Percentiles rank a stretch among this genome's conserved stretches.
phyloP scores from a whole-genome alignment of 2,113 vertebrate species.

The Ascaphus truei region DNA sequence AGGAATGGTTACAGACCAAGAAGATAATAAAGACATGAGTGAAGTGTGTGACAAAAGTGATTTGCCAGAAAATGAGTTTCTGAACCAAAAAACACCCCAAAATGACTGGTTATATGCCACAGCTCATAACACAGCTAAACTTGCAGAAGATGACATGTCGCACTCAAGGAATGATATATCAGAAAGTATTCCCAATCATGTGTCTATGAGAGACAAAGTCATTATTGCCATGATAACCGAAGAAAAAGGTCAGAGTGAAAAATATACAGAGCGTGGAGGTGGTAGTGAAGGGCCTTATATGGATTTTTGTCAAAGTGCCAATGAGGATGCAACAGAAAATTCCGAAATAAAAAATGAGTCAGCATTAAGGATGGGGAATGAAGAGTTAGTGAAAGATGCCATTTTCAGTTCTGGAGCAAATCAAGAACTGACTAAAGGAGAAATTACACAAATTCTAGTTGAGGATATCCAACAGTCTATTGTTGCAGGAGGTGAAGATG shows the following conservation, averaged over 20 bases:
- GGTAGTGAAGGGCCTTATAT: conserved; percentile 67
- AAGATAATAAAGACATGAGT: conserved; percentile 34
- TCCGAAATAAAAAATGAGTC: conserved; percentile 64
- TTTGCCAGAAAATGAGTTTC: conserved; percentile 49
- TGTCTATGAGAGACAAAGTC: conserved; percentile 65
- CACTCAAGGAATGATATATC: conserved; percentile 72
- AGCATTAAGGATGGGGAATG: conserved; percentile 40
- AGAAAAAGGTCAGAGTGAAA: conserved; percentile 71
- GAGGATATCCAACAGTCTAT: conserved; percentile 42
- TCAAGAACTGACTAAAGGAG: conserved; percentile 49
- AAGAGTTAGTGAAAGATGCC: neutral
- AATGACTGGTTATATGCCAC: conserved; percentile 57
- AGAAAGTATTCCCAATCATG: conserved; percentile 68
- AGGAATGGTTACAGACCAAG: conserved; percentile 7
- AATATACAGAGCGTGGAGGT: conserved; percentile 66
- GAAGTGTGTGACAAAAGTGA: conserved; percentile 14
- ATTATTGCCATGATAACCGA: conserved; percentile 73
- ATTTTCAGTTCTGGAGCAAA: conserved; percentile 54
- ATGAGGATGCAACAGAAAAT: conserved; percentile 61
- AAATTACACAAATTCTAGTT: too few species aligned
- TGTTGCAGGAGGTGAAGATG: conserved; percentile 36
- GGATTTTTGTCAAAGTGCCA: conserved; percentile 65
- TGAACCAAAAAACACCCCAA: conserved; percentile 56
- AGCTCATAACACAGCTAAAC: conserved; percentile 45
- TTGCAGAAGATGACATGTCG: conserved; percentile 58